Evolutionary conservation across 2,888 invertebrate genomes (phyloP).

Genomic region (Melipona beecheii): DNA sequence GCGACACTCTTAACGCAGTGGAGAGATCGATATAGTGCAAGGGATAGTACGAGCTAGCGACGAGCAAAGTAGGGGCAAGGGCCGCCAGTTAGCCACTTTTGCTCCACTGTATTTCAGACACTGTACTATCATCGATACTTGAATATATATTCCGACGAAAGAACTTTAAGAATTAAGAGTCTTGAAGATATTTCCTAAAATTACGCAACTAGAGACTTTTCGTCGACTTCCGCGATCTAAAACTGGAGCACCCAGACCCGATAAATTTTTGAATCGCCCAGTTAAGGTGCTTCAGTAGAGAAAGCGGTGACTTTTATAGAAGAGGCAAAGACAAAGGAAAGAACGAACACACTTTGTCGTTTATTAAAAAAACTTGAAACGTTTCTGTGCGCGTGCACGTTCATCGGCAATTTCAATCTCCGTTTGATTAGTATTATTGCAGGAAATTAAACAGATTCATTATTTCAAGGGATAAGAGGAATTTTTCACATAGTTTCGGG

Average conservation of each 20-base stretch:
- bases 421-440: too few species aligned
- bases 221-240: too few species aligned
- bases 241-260: neutral
- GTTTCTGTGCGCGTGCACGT: too few species aligned
- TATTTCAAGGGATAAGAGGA: neutral
- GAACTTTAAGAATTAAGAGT: neutral
- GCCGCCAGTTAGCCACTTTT: too few species aligned
- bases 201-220: neutral
- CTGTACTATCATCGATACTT: too few species aligned
- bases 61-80: too few species aligned
- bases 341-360: neutral
- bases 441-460: too few species aligned
- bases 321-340: neutral
- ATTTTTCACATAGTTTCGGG: neutral
- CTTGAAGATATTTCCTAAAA: neutral
- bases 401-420: too few species aligned
- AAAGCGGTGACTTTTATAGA: neutral
- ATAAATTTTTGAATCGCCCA: slow-evolving; percentile 16
- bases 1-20: too few species aligned
- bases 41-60: too few species aligned
- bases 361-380: neutral
- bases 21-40: too few species aligned
- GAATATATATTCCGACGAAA: neutral
- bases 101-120: too few species aligned
- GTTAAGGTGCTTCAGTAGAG: neutral